Base-by-base conservation (phyloP, 2,888 invertebrate species). In the Frankliniella fusca region DNA sequence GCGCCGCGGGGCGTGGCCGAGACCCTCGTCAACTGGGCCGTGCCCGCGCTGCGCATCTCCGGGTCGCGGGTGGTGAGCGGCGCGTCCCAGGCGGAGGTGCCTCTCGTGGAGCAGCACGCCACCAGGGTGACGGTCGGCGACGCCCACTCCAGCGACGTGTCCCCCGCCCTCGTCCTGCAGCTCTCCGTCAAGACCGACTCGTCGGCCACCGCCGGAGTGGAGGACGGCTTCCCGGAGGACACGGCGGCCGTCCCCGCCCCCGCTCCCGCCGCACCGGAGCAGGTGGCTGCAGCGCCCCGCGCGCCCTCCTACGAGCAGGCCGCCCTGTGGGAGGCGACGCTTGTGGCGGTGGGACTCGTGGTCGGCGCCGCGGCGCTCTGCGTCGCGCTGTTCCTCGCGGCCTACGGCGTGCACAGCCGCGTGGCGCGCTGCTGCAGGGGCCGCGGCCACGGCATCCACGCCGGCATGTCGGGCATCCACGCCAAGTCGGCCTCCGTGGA, bases 31-130 rank as follows among this genome's bases (percentile, higher is more conserved):
- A 76, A 27, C 70, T 76, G 70, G 70, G 70, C 70, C 70, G 70
- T 76, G 27, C 70, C 70, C 23, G 70, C 70, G 70, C 70, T 76
- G 70, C 70, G 70, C 27, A 76, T 76, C 23, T 76, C 70, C 12
- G 70, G 70, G 9, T 76, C 70, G 23, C 23, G 70, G 70, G 70
- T 76, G 70, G 70, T 76, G 23, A 76, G 70, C 70, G 70, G 70
- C 70, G 70, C 27, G 27, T 76, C 70, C 11, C 70, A 76, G 27
- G 70, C 70, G 27, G 70, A 76, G 70, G 70, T 76, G 70, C 70
- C 70, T 10, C 70, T 76, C 70, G 70, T 76, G 23, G 70, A 76
- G 70, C 70, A 76, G 27, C 70, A 76, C 70, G 70, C 70, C 70
- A 76, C 70, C 70, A 76, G 70, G 27, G 70, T 76, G 70, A 76